Base-by-base conservation (phyloP, 2,113 vertebrate genomes). In the Dunckerocampus dactyliophorus region DNA sequence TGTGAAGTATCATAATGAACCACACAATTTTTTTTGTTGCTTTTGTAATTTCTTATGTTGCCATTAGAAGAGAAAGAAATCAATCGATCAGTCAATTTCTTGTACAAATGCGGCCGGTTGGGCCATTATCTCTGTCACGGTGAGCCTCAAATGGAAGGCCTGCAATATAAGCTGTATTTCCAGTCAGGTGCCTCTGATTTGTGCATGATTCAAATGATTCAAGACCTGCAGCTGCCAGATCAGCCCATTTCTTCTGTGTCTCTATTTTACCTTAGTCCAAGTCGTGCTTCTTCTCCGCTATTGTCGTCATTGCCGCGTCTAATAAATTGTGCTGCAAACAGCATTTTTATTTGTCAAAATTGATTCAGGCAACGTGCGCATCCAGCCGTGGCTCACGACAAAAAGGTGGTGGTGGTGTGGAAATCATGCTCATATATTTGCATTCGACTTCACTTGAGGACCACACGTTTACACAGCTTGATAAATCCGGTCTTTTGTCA, bases 291-390 rank as follows among this genome's bases (percentile, higher is more conserved):
- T 9, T 47, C 47, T 9, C n/a, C 9, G 47, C 47, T 6, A 16
- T 47, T 47, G 47, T 13, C 39, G 39, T 14, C 39, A 14, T 12
- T 13, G 39, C 3, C 39, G 31, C 7, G 31, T 46, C 47, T 47
- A 47, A 47, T 47, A 47, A 47, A 47, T 47, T 47, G 47, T 47
- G n/a, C 47, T 9, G 47, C 47, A 19, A 47, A 47, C 47, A 47
- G 47, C 17, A 47, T 9, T 47, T 47, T 47, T 47, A 47, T 47
- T 47, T 19, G 47, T 47, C 47, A 17, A 47, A 47, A 47, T 47
- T 47, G 47, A 47, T 47, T 47, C 17, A 19, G 47, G 17, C 47
- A 6, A 12, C n/a, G n/a, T 47, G n/a, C 8, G 47, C 4, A 19
- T 47, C 17, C n/a, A 47, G 9, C 39, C 47, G 47, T 47, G 47